Conservation (phyloP, 1,140 invertebrate genomes). For the Pemphigus obesinymphae region DNA sequence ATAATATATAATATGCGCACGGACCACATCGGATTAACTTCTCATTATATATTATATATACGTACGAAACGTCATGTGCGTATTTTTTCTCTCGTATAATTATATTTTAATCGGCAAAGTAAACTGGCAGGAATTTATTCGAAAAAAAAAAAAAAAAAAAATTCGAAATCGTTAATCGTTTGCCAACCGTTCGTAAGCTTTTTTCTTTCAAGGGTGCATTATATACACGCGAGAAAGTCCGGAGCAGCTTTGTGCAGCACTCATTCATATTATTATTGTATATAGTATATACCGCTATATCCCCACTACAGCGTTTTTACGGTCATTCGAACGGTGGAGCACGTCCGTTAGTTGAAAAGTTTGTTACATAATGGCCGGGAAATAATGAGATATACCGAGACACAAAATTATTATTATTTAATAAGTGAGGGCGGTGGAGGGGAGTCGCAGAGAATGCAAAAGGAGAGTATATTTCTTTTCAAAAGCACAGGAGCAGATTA, state of each 20-base stretch:
- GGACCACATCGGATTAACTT: neutral
- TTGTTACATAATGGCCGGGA: conserved; percentile 16
- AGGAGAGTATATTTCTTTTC: conserved; percentile 2
- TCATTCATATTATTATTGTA: no score
- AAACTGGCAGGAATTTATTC: no score
- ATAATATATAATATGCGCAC: neutral
- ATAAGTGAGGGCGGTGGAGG: no score
- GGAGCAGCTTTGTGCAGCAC: neutral
- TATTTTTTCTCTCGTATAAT: neutral
- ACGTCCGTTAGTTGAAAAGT: neutral
- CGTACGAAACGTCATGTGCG: neutral
- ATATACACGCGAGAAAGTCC: neutral
- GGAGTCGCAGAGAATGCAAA: neutral
- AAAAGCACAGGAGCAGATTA: conserved; percentile 23
- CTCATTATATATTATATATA: neutral
- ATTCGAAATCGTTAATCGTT: no score
- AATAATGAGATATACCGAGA: conserved; percentile 1
- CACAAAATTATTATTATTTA: neutral
- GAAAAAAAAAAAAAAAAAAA: no score
- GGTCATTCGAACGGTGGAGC: neutral
- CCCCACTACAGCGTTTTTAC: neutral
- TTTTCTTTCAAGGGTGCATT: neutral
- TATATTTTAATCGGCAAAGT: neutral
- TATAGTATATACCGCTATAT: neutral
- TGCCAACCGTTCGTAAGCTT: neutral